Percentiles rank a stretch among this genome's conserved stretches.
Evolutionary conservation across 2,113 vertebrate species (phyloP).

Genomic region (Motacilla alba): DNA sequence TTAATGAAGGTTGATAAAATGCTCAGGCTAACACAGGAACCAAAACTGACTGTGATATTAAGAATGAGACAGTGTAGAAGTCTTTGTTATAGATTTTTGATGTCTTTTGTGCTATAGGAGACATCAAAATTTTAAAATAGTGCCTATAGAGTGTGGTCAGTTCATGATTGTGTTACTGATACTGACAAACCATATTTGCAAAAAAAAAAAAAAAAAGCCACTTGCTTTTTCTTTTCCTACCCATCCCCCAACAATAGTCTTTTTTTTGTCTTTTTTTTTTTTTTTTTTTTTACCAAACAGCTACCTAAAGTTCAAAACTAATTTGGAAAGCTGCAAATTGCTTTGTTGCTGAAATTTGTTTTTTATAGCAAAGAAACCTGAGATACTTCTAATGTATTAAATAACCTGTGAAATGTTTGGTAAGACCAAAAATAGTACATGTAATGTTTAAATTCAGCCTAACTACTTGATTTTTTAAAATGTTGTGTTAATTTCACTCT

Average conservation of each 20-base stretch:
- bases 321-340: not conserved
- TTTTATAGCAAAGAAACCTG: not conserved
- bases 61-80: not conserved
- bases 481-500: not conserved
- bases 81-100: not conserved
- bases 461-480: not conserved
- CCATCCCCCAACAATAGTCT: not conserved
- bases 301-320: not conserved
- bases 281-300: not conserved
- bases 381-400: not conserved
- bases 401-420: not conserved
- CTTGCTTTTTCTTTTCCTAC: not conserved
- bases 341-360: not conserved
- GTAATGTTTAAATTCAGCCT: not conserved
- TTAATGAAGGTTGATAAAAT: not conserved
- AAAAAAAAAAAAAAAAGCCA: not conserved
- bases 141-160: not conserved
- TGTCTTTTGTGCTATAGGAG: not conserved
- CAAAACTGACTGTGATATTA: not conserved
- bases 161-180: not conserved
- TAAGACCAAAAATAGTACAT: not conserved
- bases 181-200: not conserved
- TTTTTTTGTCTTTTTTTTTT: too few species aligned
- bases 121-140: not conserved
- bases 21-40: not conserved